Base-by-base conservation (phyloP, 2,888 invertebrate species). In the Gymnocheta viridis region DNA sequence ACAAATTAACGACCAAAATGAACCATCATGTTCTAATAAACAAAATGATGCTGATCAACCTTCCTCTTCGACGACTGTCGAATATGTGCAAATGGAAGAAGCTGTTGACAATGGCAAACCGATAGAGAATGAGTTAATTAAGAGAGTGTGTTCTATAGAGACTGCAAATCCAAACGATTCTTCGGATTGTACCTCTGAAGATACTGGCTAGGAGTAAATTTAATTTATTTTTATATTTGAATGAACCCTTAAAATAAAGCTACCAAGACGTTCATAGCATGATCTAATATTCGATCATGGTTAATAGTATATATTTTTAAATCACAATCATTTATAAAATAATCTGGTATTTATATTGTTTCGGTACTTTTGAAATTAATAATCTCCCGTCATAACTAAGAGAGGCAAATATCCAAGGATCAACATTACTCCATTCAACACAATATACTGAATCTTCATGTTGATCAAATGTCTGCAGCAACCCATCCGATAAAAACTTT, bases 341-440 rank as follows among this genome's bases (percentile, higher is more conserved):
- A 89, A 99, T 97, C 93, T 97, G 97, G 91, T 98, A 98, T 92
- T 99, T 99, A 90, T 97, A 96, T 88, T 96, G 96, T 84, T 96
- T 94, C n/a, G 99, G 98, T 24, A 99, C 98, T 89, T 96, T 94
- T 49, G 98, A 98, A 44, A 99, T 95, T 62, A 99, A 96, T 19
- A 99, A 94, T 64, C 99, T 93, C 0, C 99, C 99, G 92, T 99
- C 99, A 91, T 98, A 99, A 91, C 98, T 98, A 2, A 91, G 86
- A 0, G 99, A 99, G n/a, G 99, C 99, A 93, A 99, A 99, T 79
- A 98, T 96, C 99, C 99, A 99, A 14, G 99, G 98, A 93, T 99
- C 99, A 27, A 97, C 97, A 24, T 96, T 95, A 84, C 98, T 98
- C 99, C 99, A 99, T 92, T 98, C 98, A 0, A 96, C 97, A 89